Evolutionary conservation across 2,113 vertebrate species (phyloP).

Genomic region (Calcarius ornatus): DNA sequence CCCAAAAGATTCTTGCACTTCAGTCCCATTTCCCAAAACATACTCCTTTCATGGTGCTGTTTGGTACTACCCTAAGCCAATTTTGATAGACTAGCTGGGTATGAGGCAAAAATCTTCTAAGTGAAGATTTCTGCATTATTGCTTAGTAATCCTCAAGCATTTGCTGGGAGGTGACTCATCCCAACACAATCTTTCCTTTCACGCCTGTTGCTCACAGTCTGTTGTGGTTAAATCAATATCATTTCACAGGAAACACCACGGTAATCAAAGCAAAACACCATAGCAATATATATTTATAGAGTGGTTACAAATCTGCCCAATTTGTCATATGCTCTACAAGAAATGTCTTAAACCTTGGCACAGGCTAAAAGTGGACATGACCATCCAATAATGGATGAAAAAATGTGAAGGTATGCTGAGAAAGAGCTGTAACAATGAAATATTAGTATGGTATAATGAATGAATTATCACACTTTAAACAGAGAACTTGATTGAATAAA

Average conservation of each 20-base stretch:
- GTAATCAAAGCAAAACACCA: neutral
- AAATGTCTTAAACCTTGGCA: neutral
- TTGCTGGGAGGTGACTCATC: neutral
- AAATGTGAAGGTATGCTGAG: neutral
- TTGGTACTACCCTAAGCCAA: neutral
- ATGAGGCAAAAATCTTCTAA: neutral
- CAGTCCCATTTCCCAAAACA: neutral
- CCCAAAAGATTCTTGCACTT: neutral
- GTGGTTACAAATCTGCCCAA: neutral
- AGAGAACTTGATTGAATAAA: neutral
- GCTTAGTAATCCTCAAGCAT: neutral
- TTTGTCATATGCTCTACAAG: neutral
- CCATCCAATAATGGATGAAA: neutral
- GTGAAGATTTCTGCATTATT: neutral
- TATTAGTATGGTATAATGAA: neutral
- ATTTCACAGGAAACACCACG: neutral
- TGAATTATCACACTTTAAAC: neutral
- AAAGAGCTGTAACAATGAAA: neutral
- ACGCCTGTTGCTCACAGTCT: neutral
- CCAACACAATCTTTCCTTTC: neutral
- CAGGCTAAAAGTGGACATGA: neutral
- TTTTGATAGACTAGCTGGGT: neutral
- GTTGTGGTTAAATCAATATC: neutral
- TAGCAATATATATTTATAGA: neutral
- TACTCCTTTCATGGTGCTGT: neutral